These are phyloP conservation scores for Tromatobia lineatoria DNA, from an alignment of 2,888 invertebrate genomes.

Conservation along the genomic window DNA sequence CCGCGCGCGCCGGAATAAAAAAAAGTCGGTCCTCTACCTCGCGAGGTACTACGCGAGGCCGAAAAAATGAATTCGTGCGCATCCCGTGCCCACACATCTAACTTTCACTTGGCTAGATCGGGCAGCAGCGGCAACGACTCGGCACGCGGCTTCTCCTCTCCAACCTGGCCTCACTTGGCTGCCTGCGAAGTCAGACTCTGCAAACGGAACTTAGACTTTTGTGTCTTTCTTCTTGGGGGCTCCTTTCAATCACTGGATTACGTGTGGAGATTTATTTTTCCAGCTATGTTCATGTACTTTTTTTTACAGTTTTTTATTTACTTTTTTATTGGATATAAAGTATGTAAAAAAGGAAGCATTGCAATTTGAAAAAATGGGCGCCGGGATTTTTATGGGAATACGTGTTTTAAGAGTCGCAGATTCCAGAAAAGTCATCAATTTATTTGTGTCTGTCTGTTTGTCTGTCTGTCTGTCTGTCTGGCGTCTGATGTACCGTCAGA, in stretches of 20 bases:
- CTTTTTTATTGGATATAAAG: too few species aligned
- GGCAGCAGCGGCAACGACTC: slow-evolving; percentile 71
- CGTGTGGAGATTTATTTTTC: neutral
- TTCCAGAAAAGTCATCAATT: too few species aligned
- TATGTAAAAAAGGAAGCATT: too few species aligned
- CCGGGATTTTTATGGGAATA: too few species aligned
- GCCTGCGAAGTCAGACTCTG: slow-evolving; percentile 22
- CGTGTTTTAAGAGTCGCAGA: too few species aligned
- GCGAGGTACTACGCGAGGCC: slow-evolving; percentile 77
- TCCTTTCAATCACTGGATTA: neutral
- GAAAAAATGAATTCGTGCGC: slow-evolving; percentile 86
- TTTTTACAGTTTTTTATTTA: too few species aligned
- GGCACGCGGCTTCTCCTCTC: slow-evolving; percentile 49
- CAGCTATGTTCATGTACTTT: too few species aligned
- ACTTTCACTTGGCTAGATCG: slow-evolving; percentile 85
- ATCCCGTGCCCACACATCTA: slow-evolving; percentile 86
- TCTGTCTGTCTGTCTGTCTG: too few species aligned
- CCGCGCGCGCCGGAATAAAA: slow-evolving; percentile 67
- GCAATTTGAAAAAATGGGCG: too few species aligned
- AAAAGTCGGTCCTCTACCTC: slow-evolving; percentile 61
- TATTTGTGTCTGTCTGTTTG: too few species aligned
- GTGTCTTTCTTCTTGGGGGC: slow-evolving; percentile 11
- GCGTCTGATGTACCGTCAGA: too few species aligned
- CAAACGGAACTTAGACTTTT: slow-evolving; percentile 22
- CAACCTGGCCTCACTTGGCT: slow-evolving; percentile 31